phyloP scores from a whole-genome alignment of 2,113 vertebrate species.

The Pachycephala philippinensis region DNA sequence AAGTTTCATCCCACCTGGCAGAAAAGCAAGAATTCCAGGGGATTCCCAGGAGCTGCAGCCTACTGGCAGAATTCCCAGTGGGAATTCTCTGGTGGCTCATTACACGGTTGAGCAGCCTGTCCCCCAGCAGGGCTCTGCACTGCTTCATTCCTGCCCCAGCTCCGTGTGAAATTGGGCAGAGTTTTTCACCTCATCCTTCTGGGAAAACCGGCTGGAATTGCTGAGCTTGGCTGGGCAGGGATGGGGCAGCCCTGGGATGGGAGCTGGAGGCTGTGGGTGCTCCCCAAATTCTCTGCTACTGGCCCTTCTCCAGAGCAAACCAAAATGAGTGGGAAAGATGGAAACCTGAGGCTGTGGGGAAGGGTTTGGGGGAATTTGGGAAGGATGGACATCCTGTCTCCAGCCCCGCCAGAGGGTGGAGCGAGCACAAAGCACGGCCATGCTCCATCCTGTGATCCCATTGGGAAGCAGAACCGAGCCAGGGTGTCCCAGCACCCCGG shows the following conservation, averaged over 20 bases:
- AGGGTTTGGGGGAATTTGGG: background rate
- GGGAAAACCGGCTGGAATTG: background rate
- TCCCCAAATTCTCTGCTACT: fast-evolving
- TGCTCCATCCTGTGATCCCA: fast-evolving
- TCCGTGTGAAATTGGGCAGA: fast-evolving
- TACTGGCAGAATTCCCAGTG: fast-evolving
- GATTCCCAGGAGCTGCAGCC: background rate
- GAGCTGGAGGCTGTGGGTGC: background rate
- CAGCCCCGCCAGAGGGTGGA: fast-evolving
- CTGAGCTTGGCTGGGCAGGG: background rate
- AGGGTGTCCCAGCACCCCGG: background rate
- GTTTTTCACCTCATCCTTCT: background rate
- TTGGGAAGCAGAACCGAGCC: fast-evolving
- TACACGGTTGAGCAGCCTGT: fast-evolving
- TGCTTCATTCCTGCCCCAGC: background rate
- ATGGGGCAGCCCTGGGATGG: background rate
- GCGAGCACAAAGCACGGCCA: fast-evolving
- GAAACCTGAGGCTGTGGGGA: background rate
- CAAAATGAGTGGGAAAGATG: background rate
- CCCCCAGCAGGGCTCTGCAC: background rate
- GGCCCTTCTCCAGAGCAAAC: background rate
- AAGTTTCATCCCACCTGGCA: background rate
- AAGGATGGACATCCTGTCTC: background rate
- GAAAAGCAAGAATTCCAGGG: fast-evolving
- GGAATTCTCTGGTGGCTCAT: background rate